phyloP scores from a whole-genome alignment of 2,113 vertebrate species.

The Cynocephalus volans region DNA sequence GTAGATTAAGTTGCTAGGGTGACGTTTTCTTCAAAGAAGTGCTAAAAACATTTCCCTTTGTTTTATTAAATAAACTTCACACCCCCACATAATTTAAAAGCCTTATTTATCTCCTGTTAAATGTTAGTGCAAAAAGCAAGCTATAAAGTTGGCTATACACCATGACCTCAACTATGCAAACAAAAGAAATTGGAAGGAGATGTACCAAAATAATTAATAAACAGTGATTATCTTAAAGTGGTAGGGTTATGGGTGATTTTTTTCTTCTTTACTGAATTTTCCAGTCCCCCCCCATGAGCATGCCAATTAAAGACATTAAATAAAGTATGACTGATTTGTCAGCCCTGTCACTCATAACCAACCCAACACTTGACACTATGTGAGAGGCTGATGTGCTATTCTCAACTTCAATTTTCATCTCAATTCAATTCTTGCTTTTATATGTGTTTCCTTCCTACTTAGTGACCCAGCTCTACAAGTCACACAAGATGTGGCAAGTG shows the following conservation, averaged over 20 bases:
- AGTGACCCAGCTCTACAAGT: not conserved
- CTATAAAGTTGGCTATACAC: not conserved
- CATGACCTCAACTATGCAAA: slow-evolving; percentile 9
- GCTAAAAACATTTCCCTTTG: slow-evolving; percentile 40
- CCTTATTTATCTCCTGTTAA: slow-evolving; percentile 27
- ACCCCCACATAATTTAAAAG: slow-evolving; percentile 40
- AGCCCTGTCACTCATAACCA: not conserved
- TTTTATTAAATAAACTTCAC: slow-evolving; percentile 54
- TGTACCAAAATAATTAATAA: not conserved
- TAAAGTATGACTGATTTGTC: not conserved
- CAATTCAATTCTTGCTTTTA: not conserved
- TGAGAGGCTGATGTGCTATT: not conserved
- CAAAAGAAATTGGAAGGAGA: not conserved
- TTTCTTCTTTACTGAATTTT: slow-evolving; percentile 5
- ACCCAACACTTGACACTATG: not conserved
- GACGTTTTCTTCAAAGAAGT: slow-evolving; percentile 25
- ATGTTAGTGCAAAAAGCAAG: not conserved
- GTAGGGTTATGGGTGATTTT: not conserved
- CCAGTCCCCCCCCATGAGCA: not conserved
- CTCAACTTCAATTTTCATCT: slow-evolving; percentile 33
- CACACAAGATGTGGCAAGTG: not conserved
- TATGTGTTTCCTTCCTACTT: not conserved
- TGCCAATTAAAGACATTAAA: slow-evolving; percentile 8
- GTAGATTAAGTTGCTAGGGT: not conserved
- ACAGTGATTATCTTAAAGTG: not conserved